Evolutionary conservation across 2,888 invertebrate genomes (phyloP).

Genomic region (Anthophora plumipes): DNA sequence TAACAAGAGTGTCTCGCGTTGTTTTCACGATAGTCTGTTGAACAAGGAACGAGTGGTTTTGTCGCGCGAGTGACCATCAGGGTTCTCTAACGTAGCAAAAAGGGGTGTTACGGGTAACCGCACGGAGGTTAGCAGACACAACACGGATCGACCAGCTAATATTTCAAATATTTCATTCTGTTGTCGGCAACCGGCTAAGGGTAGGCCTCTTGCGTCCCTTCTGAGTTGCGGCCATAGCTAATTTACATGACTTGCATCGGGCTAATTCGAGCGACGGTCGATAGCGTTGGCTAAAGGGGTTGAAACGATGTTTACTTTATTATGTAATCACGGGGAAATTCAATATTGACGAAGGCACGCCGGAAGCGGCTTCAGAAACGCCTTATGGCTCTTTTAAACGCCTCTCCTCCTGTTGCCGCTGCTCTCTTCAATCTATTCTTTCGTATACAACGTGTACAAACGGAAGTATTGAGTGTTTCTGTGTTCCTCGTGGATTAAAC

Average conservation of each 20-base stretch:
- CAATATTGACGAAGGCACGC: slow-evolving; percentile 65
- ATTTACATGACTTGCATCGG: slow-evolving; percentile 72
- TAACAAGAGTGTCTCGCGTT: too few species aligned
- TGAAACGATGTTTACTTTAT: slow-evolving; percentile 72
- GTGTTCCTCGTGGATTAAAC: too few species aligned
- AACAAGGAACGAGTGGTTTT: not conserved
- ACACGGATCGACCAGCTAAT: slow-evolving; percentile 44
- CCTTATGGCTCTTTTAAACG: slow-evolving; percentile 48
- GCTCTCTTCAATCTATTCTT: not conserved
- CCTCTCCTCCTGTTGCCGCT: too few species aligned
- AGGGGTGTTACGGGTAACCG: not conserved
- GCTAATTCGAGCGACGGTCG: slow-evolving; percentile 70
- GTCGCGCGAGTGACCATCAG: slow-evolving; percentile 16
- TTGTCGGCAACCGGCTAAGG: slow-evolving; percentile 37
- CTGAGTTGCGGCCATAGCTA: slow-evolving; percentile 62
- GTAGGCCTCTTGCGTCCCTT: slow-evolving; percentile 46
- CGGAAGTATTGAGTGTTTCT: not conserved
- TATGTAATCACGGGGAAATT: slow-evolving; percentile 67
- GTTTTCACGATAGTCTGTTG: not conserved
- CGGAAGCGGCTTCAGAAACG: slow-evolving; percentile 18
- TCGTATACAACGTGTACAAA: too few species aligned
- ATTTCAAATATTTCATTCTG: slow-evolving; percentile 68
- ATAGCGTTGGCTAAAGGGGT: slow-evolving; percentile 62
- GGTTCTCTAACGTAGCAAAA: not conserved
- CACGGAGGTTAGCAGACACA: not conserved